Conservation (phyloP, 2,888 invertebrate genomes). For the Callinectes sapidus region DNA sequence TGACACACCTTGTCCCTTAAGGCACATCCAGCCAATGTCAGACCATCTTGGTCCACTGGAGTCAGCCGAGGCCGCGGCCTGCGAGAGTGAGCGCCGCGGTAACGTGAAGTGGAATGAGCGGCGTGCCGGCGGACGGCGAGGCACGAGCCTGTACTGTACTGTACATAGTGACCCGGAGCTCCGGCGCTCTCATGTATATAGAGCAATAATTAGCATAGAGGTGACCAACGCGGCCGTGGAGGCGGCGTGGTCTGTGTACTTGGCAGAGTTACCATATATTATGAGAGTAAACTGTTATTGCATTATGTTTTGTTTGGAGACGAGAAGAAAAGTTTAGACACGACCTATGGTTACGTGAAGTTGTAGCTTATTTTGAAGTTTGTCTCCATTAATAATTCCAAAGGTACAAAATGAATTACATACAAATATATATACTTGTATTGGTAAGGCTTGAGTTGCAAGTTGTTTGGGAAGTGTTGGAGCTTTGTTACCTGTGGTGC, state of each 20-base stretch:
- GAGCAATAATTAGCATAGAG: conserved; percentile 47
- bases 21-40: background rate
- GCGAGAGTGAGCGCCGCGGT: background rate
- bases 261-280: conserved; percentile 19
- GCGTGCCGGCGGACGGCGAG: background rate
- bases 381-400: conserved; percentile 32
- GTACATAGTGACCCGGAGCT: conserved; percentile 19
- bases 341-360: conserved; percentile 3
- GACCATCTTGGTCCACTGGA: background rate
- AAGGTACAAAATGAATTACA: conserved; percentile 51
- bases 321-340: background rate
- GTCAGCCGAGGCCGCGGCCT: background rate
- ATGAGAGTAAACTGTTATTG: background rate
- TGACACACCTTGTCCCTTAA: background rate
- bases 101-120: background rate
- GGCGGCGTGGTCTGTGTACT: background rate
- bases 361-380: background rate
- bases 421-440: conserved; percentile 37
- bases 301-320: conserved; percentile 30
- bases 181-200: conserved; percentile 46
- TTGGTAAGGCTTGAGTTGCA: conserved; percentile 26
- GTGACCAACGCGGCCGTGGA: background rate
- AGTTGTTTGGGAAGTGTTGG: background rate
- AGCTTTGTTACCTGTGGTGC: conserved; percentile 27
- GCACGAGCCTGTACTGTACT: background rate